These are phyloP conservation scores for Tolmerus cingulatus DNA, from an alignment of 2,888 invertebrate genomes.

Conservation along the genomic window DNA sequence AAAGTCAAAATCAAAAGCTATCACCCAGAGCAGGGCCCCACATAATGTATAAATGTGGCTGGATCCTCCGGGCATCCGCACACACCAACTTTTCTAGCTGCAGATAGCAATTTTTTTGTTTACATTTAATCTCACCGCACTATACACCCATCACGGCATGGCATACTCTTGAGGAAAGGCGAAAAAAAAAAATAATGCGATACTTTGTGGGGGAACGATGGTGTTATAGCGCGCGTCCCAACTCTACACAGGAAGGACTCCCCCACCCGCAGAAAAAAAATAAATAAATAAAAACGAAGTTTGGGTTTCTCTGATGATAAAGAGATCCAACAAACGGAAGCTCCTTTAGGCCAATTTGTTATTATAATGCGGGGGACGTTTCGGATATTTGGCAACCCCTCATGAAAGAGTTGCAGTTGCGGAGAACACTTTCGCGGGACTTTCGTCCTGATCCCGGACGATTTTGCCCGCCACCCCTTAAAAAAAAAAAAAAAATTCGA, in stretches of 20 bases:
- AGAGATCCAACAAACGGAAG: background rate
- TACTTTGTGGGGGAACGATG: background rate
- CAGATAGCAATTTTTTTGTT: conserved; percentile 11
- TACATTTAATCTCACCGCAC: conserved; percentile 3
- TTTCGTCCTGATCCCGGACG: background rate
- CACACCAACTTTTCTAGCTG: background rate
- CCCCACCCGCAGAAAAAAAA: no score
- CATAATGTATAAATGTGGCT: background rate
- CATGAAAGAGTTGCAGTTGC: background rate
- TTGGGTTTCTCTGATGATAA: background rate
- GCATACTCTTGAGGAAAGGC: background rate
- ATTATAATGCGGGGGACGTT: background rate
- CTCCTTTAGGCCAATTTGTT: background rate
- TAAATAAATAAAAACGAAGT: background rate
- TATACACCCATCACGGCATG: background rate
- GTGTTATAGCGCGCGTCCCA: background rate
- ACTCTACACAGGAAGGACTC: background rate
- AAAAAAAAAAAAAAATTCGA: no score
- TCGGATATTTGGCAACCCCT: background rate
- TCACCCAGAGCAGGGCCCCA: background rate
- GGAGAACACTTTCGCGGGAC: background rate
- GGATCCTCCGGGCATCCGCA: background rate
- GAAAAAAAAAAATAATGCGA: background rate
- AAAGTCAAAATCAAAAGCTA: conserved; percentile 13
- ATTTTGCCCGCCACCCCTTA: background rate